phyloP scores from a whole-genome alignment of 2,113 vertebrate species.

The Crotalus tigris region DNA sequence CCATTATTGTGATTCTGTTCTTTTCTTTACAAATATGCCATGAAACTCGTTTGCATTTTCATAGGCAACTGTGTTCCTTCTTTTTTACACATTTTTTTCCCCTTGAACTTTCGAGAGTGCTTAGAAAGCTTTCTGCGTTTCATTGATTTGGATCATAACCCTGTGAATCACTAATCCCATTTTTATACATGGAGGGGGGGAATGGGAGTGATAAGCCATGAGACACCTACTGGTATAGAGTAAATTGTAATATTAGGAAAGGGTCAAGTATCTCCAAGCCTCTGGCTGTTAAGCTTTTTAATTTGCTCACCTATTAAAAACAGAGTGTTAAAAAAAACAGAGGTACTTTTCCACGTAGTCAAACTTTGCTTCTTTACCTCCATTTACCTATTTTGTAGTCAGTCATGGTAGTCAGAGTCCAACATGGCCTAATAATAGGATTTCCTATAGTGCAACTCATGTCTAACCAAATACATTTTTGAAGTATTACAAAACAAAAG shows the following conservation, averaged over 20 bases:
- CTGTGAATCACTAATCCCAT: not conserved
- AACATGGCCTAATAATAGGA: not conserved
- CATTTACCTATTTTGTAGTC: not conserved
- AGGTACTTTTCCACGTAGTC: not conserved
- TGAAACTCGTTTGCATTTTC: not conserved
- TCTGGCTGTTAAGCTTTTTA: not conserved
- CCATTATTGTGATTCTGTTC: not conserved
- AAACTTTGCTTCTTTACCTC: not conserved
- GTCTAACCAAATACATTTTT: not conserved
- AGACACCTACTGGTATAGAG: not conserved
- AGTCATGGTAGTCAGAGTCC: not conserved
- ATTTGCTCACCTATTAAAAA: not conserved
- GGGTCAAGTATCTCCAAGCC: not conserved
- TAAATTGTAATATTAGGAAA: not conserved
- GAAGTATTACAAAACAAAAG: not conserved
- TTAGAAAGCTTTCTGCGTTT: not conserved
- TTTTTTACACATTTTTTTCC: not conserved
- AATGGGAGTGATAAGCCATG: not conserved
- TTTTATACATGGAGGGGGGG: not conserved
- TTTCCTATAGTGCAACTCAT: not conserved
- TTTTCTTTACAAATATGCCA: not conserved
- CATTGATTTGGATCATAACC: not conserved
- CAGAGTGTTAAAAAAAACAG: not conserved
- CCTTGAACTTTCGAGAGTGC: not conserved
- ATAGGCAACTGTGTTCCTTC: not conserved